Percentiles rank a stretch among this genome's conserved stretches.
phyloP scores from a whole-genome alignment of 2,888 invertebrate species.

The Amiota communis region DNA sequence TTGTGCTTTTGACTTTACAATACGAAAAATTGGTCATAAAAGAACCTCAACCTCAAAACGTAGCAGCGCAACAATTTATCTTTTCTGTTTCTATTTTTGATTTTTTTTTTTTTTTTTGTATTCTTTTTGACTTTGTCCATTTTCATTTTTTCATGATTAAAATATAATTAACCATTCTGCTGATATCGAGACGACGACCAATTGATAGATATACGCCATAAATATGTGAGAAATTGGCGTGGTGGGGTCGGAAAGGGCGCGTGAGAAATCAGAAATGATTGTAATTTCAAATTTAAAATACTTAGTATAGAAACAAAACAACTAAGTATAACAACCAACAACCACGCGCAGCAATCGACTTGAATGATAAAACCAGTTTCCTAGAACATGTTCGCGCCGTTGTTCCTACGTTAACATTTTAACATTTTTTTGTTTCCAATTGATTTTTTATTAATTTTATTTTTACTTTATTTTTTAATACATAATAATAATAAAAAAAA shows the following conservation, averaged over 20 bases:
- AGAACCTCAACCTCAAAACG: slow-evolving; percentile 64
- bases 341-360: slow-evolving; percentile 35
- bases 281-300: slow-evolving; percentile 35
- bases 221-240: too few relatives aligned
- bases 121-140: background rate
- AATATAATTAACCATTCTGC: slow-evolving; percentile 7
- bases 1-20: background rate
- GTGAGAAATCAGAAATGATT: too few relatives aligned
- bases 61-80: background rate
- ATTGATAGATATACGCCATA: too few relatives aligned
- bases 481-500: background rate
- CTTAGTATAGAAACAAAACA: slow-evolving; percentile 41
- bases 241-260: too few relatives aligned
- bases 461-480: background rate
- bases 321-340: slow-evolving; percentile 17
- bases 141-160: slow-evolving; percentile 1
- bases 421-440: too few relatives aligned
- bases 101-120: background rate
- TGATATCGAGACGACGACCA: background rate
- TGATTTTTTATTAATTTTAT: too few relatives aligned
- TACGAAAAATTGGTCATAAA: slow-evolving; percentile 44
- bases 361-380: slow-evolving; percentile 55
- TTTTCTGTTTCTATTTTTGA: slow-evolving; percentile 1
- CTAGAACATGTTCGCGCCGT: slow-evolving; percentile 56
- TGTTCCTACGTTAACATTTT: too few relatives aligned